Conservation (phyloP, 2,113 vertebrate species). For the Microtus richardsoni region DNA sequence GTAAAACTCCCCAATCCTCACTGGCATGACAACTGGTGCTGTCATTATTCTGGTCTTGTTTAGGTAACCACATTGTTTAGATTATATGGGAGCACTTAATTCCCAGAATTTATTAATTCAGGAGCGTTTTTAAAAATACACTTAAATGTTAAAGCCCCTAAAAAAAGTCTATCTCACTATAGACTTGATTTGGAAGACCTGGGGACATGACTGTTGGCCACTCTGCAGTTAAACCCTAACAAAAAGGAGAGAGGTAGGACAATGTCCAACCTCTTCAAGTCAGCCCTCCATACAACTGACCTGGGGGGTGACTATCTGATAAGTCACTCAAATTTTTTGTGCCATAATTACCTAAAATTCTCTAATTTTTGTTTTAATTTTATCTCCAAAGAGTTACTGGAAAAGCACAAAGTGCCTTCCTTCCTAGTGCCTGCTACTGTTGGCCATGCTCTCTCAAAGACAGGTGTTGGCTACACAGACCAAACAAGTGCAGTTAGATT, state of each 20-base stretch:
- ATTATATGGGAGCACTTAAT: not conserved
- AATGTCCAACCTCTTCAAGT: not conserved
- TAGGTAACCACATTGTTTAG: not conserved
- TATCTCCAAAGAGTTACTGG: conserved; percentile 42
- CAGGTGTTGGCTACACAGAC: not conserved
- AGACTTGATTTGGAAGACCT: conserved; percentile 29
- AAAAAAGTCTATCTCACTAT: not conserved
- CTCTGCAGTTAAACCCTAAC: conserved; percentile 26
- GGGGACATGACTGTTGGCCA: not conserved
- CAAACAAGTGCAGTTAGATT: not conserved
- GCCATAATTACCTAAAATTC: conserved; percentile 46
- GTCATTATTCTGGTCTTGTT: not conserved
- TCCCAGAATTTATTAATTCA: conserved; percentile 17
- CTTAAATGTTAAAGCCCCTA: not conserved
- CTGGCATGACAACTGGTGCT: not conserved
- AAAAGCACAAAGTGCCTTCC: conserved; percentile 18
- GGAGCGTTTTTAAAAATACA: not conserved
- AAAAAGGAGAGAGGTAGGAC: not conserved
- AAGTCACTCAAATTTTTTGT: conserved; percentile 5
- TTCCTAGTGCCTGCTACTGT: conserved; percentile 12
- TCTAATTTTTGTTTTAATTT: conserved; percentile 46
- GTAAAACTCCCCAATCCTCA: not conserved
- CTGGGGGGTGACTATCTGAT: conserved; percentile 16
- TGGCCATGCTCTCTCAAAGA: not conserved
- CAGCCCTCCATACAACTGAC: conserved; percentile 6